Conservation (phyloP, 2,797 vertebrate genomes). For the Tarsius wallacei region DNA sequence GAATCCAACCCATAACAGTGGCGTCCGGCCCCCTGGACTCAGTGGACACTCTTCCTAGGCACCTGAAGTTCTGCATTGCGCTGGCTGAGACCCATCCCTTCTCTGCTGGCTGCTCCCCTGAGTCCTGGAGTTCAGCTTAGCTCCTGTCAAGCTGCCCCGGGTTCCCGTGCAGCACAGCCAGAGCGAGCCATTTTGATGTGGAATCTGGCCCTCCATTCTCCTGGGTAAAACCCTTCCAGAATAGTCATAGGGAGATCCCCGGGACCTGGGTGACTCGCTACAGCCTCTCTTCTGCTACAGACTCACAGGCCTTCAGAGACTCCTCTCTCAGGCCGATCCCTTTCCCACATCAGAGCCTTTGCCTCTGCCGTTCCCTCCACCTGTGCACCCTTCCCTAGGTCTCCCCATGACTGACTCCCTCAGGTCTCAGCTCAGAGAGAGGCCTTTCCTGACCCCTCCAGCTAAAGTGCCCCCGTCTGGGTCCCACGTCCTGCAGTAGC, state of each 20-base stretch:
- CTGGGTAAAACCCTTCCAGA: background rate
- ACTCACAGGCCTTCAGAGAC: rapidly evolving
- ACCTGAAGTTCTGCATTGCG: background rate
- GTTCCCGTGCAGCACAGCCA: background rate
- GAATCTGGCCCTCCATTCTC: background rate
- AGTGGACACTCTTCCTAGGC: background rate
- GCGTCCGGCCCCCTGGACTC: background rate
- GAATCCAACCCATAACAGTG: background rate
- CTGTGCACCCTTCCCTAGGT: background rate
- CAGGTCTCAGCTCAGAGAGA: background rate
- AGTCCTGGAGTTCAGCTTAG: background rate
- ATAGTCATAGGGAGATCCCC: background rate
- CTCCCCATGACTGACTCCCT: background rate
- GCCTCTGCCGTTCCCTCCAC: background rate
- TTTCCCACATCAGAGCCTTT: background rate
- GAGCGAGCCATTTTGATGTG: background rate
- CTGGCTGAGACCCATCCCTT: background rate
- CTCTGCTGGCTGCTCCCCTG: background rate
- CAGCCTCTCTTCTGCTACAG: rapidly evolving
- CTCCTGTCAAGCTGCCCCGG: background rate
- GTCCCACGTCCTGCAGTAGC: background rate
- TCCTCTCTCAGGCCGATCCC: rapidly evolving
- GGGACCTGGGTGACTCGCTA: background rate
- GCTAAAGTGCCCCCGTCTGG: background rate
- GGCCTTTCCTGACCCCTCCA: background rate